Conservation (phyloP, 2,888 invertebrate genomes). For the Poecilobothrus nobilitatus region DNA sequence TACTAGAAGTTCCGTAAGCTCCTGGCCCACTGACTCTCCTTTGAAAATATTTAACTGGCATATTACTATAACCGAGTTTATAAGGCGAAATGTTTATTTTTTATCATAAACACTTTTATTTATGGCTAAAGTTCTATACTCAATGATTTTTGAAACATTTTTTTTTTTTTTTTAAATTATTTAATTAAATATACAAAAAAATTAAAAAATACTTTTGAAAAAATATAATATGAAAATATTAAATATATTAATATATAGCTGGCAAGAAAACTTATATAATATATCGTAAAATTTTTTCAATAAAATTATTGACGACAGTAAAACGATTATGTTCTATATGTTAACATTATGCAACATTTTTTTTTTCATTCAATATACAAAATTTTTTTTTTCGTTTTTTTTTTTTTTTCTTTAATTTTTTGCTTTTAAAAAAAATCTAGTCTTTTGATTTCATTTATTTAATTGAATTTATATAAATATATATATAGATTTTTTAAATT, state of each 20-base stretch:
- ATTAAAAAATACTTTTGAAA: neutral
- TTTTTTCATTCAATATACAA: neutral
- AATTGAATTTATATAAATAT: neutral
- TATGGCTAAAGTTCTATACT: conserved; percentile 4
- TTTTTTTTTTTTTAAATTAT: neutral
- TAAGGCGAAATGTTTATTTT: conserved; percentile 6
- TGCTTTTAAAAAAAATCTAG: neutral
- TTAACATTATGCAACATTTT: conserved; percentile 2
- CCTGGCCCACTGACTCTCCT: conserved; percentile 44
- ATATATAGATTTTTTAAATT: neutral
- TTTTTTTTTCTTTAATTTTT: neutral
- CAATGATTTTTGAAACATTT: conserved; percentile 1
- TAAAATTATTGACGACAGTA: conserved; percentile 6
- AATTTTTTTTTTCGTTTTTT: neutral
- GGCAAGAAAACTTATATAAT: conserved; percentile 6
- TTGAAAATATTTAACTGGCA: conserved; percentile 44
- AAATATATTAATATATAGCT: neutral
- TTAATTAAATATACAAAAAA: neutral
- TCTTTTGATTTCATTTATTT: conserved; percentile 1
- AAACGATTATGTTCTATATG: conserved; percentile 6
- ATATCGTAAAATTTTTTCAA: conserved; percentile 2
- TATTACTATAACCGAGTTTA: conserved; percentile 19
- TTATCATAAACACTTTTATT: neutral
- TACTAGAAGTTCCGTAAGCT: conserved; percentile 43
- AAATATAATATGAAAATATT: neutral